Percentiles rank a stretch among this genome's conserved stretches.
Evolutionary conservation across 2,113 vertebrate genomes (phyloP).

Genomic region (Clarias magur): DNA sequence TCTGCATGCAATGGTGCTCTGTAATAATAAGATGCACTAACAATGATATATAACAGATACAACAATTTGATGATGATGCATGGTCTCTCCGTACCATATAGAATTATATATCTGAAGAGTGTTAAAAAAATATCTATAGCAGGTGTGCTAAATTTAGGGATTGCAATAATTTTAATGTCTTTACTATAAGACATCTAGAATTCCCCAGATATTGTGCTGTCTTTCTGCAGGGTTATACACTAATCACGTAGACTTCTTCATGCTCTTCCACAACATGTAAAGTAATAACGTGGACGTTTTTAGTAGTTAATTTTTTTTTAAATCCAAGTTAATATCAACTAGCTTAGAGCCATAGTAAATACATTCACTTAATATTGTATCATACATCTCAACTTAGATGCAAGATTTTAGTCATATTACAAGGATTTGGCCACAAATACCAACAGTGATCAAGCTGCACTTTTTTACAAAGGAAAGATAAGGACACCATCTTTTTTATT

Average conservation of each 20-base stretch:
- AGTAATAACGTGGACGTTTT: too few species aligned
- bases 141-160: background rate
- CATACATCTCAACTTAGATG: background rate
- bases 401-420: too few species aligned
- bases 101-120: background rate
- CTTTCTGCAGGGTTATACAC: background rate
- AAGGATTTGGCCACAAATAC: background rate
- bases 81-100: background rate
- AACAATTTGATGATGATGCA: background rate
- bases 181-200: background rate
- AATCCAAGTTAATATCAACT: background rate
- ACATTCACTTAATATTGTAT: background rate
- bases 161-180: background rate
- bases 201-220: background rate
- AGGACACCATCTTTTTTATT: background rate
- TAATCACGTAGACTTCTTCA: background rate
- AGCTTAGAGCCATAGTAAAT: too few species aligned
- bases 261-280: background rate
- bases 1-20: background rate
- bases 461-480: background rate
- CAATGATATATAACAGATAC: background rate
- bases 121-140: background rate
- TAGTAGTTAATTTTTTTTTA: background rate
- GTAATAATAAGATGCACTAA: background rate
- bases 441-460: background rate